Evolutionary conservation across 2,113 vertebrate genomes (phyloP), one percentile per base, ranked within the genome.

Genomic region (Brachypteracias leptosomus): DNA sequence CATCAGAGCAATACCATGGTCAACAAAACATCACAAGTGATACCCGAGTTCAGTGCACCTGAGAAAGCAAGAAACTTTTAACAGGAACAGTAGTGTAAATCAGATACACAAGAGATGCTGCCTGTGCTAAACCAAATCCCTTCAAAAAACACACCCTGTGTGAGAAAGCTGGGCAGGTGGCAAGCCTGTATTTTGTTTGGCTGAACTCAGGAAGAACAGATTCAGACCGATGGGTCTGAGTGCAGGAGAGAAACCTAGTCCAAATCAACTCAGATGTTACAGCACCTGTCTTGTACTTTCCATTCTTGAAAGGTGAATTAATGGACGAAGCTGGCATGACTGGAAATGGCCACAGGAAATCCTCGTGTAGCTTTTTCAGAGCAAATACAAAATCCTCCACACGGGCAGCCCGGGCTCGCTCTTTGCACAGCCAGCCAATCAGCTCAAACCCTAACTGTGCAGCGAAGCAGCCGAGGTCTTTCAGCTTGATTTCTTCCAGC

Each of bases 301-400:
- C 99, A 33, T 99, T 99, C 97, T 98, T 99, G 95, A 99, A 98
- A 6, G 99, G 99, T 22, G 99, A 99, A 94, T 97, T 98, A 85
- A 99, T 79, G 44, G 98, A 98, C 0, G 98, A 98, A 58, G 97
- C 98, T 0, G 99, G 99, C 79, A 99, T 98, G 46, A 99, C 98
- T 12, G 99, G 99, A 81, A 99, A 98, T 0, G 99, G 99, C 99
- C 99, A 99, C 59, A 99, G 98, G 93, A 99, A 99, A 89, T 99
- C 99, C 77, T 98, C 98, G 80, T 99, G 99, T 46, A 99, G 98
- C 87, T 95, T 98, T 84, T 99, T 99, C 95, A 99, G 95, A n/a
- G 99, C 99, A 1, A 76, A 96, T 29, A 99, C 99, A 51, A 99
- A 99, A 73, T 99, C 99, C 12, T 99, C 99, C 3, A 99, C 98